Evolutionary conservation across 2,113 vertebrate species (phyloP).

Genomic region (Leptosomus discolor): DNA sequence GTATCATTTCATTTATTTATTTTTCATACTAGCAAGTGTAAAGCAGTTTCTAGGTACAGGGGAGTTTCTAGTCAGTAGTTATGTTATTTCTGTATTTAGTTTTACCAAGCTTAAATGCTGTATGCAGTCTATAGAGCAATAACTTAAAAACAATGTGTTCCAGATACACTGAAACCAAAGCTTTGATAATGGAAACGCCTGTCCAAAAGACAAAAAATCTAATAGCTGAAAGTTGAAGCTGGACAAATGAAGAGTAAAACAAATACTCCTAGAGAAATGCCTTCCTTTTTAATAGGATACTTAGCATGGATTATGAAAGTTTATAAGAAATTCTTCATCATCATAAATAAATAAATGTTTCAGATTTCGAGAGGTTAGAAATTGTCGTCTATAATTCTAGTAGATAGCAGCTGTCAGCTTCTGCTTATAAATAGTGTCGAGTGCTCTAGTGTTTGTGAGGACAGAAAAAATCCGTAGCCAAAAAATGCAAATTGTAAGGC

Average conservation of each 20-base stretch:
- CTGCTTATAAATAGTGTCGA: constrained; percentile 42
- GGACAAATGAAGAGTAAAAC: neutral
- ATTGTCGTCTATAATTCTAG: neutral
- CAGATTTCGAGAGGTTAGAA: constrained; percentile 6
- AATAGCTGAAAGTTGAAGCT: neutral
- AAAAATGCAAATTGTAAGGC: neutral
- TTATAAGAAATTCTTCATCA: neutral
- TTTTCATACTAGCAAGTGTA: neutral
- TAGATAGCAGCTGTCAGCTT: constrained; percentile 44
- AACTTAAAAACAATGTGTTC: neutral
- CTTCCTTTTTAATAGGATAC: neutral
- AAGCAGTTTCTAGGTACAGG: neutral
- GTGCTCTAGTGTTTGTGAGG: constrained; percentile 13
- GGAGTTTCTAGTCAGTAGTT: neutral
- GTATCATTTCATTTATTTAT: neutral
- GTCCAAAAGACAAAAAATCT: neutral
- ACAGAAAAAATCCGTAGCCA: neutral
- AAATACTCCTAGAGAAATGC: neutral
- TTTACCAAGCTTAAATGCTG: neutral
- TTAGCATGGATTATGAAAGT: neutral
- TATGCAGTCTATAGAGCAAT: neutral
- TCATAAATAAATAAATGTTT: neutral
- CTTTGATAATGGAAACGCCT: neutral
- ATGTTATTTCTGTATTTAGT: neutral
- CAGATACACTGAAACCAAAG: neutral